These are phyloP conservation scores for Eulemur coronatus DNA, from an alignment of 2,797 vertebrate species.

Conservation along the genomic window DNA sequence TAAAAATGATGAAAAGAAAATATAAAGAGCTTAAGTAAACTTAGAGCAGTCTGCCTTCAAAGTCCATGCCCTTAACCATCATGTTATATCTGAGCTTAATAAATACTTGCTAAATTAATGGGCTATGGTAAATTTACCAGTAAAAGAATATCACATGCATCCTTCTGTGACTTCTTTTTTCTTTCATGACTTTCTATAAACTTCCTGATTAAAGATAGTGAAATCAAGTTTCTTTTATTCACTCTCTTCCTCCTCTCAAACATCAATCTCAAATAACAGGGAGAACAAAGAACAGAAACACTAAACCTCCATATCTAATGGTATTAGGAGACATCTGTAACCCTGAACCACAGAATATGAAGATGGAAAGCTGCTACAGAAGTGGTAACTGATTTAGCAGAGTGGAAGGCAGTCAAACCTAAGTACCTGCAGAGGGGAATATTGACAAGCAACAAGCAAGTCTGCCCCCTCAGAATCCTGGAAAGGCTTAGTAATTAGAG, in stretches of 20 bases:
- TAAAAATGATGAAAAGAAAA: conserved; percentile 25
- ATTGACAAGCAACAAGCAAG: conserved; percentile 7
- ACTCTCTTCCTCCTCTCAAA: conserved; percentile 23
- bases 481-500: not conserved
- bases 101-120: conserved; percentile 41
- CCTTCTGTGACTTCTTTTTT: conserved; percentile 27
- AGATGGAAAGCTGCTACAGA: not conserved
- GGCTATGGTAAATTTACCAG: not conserved
- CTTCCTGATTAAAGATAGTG: conserved; percentile 26
- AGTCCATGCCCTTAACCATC: not conserved
- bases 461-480: not conserved
- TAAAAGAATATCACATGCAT: conserved; percentile 10
- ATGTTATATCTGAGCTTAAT: not conserved
- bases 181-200: not conserved
- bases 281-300: conserved; percentile 12
- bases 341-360: not conserved
- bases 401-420: not conserved
- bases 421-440: not conserved
- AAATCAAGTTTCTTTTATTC: not conserved
- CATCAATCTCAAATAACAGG: conserved; percentile 36
- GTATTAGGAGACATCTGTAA: conserved; percentile 3
- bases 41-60: not conserved
- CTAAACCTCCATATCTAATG: not conserved
- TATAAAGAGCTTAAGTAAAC: not conserved
- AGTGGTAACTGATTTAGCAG: conserved; percentile 4